Evolutionary conservation across 2,797 vertebrate species (phyloP), one percentile per base, ranked within the genome.

Genomic region (Amblyopsis hoosieri): DNA sequence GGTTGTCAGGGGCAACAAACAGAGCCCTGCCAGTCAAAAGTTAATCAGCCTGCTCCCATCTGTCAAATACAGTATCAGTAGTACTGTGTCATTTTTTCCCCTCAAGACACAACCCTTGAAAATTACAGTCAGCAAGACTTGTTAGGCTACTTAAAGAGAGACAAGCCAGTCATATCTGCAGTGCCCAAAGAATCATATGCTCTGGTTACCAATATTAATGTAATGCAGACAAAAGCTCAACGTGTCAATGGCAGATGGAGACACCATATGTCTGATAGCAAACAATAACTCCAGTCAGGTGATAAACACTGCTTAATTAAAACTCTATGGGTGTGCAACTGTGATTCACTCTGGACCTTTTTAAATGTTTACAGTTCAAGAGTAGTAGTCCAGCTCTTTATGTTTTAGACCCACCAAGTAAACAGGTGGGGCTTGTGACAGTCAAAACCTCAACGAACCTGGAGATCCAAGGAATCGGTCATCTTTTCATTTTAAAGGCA

Each of bases 191-290:
- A 75, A 3, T 50, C 45, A 47, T 19, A 69, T 45, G 71, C 71
- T 70, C 78, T 23, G 76, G 29, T 80, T 73, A 66, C 12, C 45
- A 42, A 72, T 74, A 70, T 51, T 0, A 67, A 80, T 66, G 63
- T 60, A 66, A 78, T 74, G 67, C 46, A 66, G 65, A 81, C 60
- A 82, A 79, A 72, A 70, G 57, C 72, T 57, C 65, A 52, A 50
- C 11, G 2, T 75, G 73, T 57, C 57, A 33, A 17, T 51, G 63
- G 60, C 69, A 75, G 68, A 69, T 29, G 33, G 54, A 13, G 15
- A 58, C 52, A 10, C 45, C 59, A 66, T 72, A 58, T 66, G 81
- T 69, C 14, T 4, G 8, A 13, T 50, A 51, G 64, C 50, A 54
- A 73, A 74, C 56, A 19, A 37, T 11, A 42, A 61, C 61, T 66